Base-by-base conservation (phyloP, 1,140 invertebrate species). In the Drosophila rhopaloa region DNA sequence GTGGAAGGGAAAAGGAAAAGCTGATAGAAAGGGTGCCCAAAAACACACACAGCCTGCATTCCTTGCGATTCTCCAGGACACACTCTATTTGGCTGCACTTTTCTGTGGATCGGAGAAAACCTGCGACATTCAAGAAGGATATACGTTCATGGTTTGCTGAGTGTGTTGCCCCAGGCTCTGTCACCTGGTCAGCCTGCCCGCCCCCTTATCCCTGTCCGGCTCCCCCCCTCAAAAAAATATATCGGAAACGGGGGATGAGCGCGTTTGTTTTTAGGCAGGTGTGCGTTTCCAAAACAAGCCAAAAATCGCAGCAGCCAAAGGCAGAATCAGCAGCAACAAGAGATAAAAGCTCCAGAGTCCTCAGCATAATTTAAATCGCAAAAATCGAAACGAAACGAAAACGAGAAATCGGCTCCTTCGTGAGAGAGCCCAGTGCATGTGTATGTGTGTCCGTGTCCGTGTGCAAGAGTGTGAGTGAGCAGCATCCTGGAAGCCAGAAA, bases 401-500 rank as follows among this genome's bases (percentile, higher is more conserved):
- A 29, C 53, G 37, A 38, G 46, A 43, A 66, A 47, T 62, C 35
- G 32, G 61, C 61, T 62, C 60, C 40, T 59, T 62, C 38, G 61
- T 32, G 56, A 63, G 61, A 63, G 61, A 63, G 61, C 55, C 29
- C 32, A 38, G 51, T 67, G n/a, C 48, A 41, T 27, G 50, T 72
- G 48, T 48, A 57, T 62, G 29, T 32, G 66, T 46, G 70, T 48
- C 10, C 16, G 14, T 71, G 66, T 73, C 10, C 16, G 14, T 71
- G 66, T 73, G 70, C 48, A 35, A 44, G 46, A 53, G 59, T 65
- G 73, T 75, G 70, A 38, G 65, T 65, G 60, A 65, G 58, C 67
- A 76, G 70, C 73, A 76, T 76, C 73, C 73, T 75, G 73, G 60
- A 74, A 75, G 46, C 63, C 41, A 57, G 67, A 61, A 60, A 53